Conservation (phyloP, 2,797 vertebrate species). For the Oreochromis grahami region DNA sequence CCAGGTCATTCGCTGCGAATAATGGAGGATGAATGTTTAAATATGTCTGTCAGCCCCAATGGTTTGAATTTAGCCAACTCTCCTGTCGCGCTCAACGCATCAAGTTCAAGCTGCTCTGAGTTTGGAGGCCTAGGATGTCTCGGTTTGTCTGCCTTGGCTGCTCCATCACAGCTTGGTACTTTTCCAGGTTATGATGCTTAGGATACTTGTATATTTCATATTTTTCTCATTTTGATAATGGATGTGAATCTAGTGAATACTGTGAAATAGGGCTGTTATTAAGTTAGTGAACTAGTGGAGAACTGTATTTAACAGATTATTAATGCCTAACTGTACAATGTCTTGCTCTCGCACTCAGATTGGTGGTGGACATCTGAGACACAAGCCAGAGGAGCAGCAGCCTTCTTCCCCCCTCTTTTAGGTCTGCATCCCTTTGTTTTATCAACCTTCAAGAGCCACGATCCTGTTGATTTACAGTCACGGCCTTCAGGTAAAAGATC, state of each 20-base stretch:
- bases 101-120: constrained; percentile 81
- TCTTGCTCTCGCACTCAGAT: constrained; percentile 73
- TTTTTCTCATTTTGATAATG: neutral
- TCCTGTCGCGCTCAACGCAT: constrained; percentile 82
- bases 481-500: constrained; percentile 76
- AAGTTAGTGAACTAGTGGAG: no score
- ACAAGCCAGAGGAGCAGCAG: constrained; percentile 74
- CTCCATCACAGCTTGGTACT: constrained; percentile 80
- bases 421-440: constrained; percentile 86
- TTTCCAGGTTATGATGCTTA: constrained; percentile 78
- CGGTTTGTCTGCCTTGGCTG: constrained; percentile 80
- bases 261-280: neutral
- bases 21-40: constrained; percentile 77
- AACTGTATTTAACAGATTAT: neutral
- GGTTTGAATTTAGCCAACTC: constrained; percentile 82
- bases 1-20: constrained; percentile 81
- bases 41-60: constrained; percentile 78
- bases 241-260: neutral
- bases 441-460: constrained; percentile 78
- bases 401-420: constrained; percentile 87
- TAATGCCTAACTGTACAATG: neutral
- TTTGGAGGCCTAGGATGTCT: constrained; percentile 87
- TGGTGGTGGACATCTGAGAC: constrained; percentile 86
- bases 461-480: constrained; percentile 78
- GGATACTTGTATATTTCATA: neutral